Conservation (phyloP, 2,113 vertebrate species). For the Nyctibius bracteatus region DNA sequence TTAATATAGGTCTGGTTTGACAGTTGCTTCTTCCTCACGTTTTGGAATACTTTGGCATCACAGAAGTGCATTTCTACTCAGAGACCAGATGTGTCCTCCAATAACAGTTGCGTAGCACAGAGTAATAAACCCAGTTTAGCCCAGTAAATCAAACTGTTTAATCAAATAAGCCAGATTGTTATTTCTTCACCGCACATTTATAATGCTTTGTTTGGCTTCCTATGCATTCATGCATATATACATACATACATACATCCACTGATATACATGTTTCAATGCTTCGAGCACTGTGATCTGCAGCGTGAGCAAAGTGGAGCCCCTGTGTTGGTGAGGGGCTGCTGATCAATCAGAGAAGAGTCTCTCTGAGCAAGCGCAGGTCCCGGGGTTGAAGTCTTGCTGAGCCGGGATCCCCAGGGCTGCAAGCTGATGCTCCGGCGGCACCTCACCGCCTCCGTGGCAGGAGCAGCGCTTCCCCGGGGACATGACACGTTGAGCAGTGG, state of each 20-base stretch:
- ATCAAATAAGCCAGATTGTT: not conserved
- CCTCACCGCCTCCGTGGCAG: accelerated
- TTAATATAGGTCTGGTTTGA: not conserved
- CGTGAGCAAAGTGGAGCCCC: not conserved
- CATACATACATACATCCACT: not conserved
- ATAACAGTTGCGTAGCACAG: not conserved
- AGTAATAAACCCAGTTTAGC: not conserved
- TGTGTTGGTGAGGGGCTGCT: not conserved
- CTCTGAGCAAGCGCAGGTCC: not conserved
- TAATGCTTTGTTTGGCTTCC: slow-evolving; percentile 30
- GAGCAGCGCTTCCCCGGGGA: not conserved
- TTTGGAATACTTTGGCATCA: not conserved
- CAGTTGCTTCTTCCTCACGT: not conserved
- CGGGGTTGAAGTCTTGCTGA: accelerated
- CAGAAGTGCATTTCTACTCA: not conserved
- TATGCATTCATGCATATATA: accelerated
- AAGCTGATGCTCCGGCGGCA: accelerated
- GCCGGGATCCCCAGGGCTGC: accelerated
- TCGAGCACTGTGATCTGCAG: not conserved
- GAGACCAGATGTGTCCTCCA: not conserved
- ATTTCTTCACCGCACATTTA: not conserved
- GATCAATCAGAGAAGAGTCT: not conserved
- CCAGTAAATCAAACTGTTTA: slow-evolving; percentile 28
- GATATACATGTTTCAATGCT: not conserved
- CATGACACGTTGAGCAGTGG: accelerated